Percentiles rank a stretch among this genome's conserved stretches.
Evolutionary conservation across 2,888 invertebrate genomes (phyloP).

Genomic region (Tineola bisselliella): DNA sequence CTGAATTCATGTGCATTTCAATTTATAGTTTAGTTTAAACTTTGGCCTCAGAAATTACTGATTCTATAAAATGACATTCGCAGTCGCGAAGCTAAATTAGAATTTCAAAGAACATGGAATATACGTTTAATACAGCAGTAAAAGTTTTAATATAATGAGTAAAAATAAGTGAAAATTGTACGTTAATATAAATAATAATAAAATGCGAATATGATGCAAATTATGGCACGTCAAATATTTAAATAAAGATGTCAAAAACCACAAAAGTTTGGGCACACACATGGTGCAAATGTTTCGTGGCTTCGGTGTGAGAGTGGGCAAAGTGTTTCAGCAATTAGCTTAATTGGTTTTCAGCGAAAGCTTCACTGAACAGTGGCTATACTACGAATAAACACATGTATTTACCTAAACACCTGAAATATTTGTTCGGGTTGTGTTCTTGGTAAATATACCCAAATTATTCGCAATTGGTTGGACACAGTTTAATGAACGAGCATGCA

Average conservation of each 20-base stretch:
- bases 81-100: no score
- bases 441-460: no score
- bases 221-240: neutral
- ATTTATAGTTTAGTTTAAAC: neutral
- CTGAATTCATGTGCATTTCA: neutral
- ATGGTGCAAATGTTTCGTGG: slow-evolving; percentile 5
- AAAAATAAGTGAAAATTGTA: no score
- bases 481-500: no score
- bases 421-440: neutral
- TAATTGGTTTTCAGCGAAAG: slow-evolving; percentile 4
- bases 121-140: no score
- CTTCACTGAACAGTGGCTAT: neutral
- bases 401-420: neutral
- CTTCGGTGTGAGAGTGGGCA: neutral
- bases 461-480: no score
- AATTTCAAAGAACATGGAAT: no score
- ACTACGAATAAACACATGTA: neutral
- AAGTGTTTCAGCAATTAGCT: slow-evolving; percentile 3
- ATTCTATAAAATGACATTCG: no score
- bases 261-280: neutral
- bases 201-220: neutral
- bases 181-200: no score
- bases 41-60: neutral
- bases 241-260: neutral
- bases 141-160: no score